phyloP scores from a whole-genome alignment of 2,888 invertebrate genomes.

The Drosophila rellima region DNA sequence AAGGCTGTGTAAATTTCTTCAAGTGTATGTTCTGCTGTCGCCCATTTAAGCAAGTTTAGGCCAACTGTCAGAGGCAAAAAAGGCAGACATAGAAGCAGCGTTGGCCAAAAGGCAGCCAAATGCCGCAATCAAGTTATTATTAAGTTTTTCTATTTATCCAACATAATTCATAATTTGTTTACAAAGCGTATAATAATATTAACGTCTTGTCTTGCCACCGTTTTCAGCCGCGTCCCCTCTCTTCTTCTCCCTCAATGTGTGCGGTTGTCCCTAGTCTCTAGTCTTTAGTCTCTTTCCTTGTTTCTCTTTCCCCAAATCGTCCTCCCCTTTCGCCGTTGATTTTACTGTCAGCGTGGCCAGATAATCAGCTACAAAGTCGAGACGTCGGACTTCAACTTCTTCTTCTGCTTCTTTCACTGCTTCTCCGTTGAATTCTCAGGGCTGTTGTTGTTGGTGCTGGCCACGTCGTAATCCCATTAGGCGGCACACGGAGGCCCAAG shows the following conservation, averaged over 20 bases:
- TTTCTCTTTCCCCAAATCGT: neutral
- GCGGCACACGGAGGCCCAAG: slow-evolving; percentile 26
- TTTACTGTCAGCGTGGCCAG: slow-evolving; percentile 66
- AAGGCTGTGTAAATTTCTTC: neutral
- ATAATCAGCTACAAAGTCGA: slow-evolving; percentile 67
- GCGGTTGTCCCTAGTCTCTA: slow-evolving; percentile 4
- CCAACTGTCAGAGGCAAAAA: slow-evolving; percentile 1
- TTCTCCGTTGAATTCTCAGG: neutral
- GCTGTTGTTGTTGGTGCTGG: slow-evolving; percentile 19
- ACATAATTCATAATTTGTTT: slow-evolving; percentile 80
- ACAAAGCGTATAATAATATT: slow-evolving; percentile 80
- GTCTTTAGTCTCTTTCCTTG: neutral
- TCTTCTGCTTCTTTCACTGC: slow-evolving; percentile 11
- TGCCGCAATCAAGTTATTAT: slow-evolving; percentile 81
- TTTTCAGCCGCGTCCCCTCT: slow-evolving; percentile 11
- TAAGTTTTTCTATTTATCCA: slow-evolving; percentile 82
- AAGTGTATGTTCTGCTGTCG: slow-evolving; percentile 28
- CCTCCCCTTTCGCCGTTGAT: slow-evolving; percentile 15
- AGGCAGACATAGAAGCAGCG: neutral
- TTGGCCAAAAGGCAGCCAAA: slow-evolving; percentile 45
- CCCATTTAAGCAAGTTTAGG: slow-evolving; percentile 31
- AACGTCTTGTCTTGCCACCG: slow-evolving; percentile 68
- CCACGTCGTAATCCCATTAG: slow-evolving; percentile 58
- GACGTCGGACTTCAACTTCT: slow-evolving; percentile 38
- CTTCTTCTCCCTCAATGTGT: neutral